Conservation (phyloP, 2,797 vertebrate genomes). For the Arnoldichthys spilopterus region DNA sequence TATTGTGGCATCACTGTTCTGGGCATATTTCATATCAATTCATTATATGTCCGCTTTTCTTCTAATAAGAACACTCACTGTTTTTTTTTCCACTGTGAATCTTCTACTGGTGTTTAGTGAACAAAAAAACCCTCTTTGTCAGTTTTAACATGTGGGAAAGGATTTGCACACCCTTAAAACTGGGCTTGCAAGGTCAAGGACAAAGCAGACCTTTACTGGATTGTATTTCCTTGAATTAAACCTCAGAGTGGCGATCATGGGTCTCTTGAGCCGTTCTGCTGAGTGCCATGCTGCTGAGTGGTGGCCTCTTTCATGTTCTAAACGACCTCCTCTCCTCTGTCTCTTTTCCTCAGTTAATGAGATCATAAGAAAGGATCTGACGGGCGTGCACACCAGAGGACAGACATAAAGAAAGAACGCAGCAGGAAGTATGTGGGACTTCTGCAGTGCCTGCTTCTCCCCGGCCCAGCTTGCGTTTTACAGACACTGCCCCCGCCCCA, state of each 20-base stretch:
- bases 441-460: constrained; percentile 65
- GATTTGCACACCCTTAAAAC: not conserved
- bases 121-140: not conserved
- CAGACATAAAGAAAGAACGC: constrained; percentile 86
- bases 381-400: constrained; percentile 88
- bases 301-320: not conserved
- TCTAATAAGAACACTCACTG: not conserved
- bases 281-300: not conserved
- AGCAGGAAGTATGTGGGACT: constrained; percentile 68
- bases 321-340: constrained; percentile 52
- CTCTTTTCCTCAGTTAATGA: constrained; percentile 89
- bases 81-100: not conserved
- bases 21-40: too few species aligned
- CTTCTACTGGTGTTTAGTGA: not conserved
- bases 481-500: constrained; percentile 38
- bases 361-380: constrained; percentile 99
- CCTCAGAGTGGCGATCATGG: not conserved
- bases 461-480: constrained; percentile 43
- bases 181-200: not conserved
- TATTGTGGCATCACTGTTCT: not conserved
- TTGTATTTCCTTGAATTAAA: not conserved
- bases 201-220: not conserved
- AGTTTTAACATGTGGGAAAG: not conserved
- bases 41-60: not conserved
- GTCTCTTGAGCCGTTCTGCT: not conserved